These are phyloP conservation scores for Oreochromis tanganicae DNA, from an alignment of 2,113 vertebrate genomes.

Conservation along the genomic window DNA sequence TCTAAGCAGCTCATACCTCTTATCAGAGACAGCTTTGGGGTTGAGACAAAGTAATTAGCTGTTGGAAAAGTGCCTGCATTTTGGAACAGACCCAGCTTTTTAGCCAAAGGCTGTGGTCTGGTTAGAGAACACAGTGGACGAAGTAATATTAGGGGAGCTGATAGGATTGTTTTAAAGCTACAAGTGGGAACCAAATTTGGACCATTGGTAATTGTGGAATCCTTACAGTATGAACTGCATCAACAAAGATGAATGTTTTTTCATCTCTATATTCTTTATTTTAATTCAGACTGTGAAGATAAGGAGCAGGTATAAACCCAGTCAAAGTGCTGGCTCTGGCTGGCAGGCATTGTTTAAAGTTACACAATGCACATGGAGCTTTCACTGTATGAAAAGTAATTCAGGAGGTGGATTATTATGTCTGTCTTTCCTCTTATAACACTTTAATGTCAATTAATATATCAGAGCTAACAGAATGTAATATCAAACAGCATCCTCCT, in stretches of 20 bases:
- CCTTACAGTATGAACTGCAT: neutral
- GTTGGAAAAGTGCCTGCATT: conserved; percentile 17
- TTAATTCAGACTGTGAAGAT: neutral
- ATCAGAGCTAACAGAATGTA: neutral
- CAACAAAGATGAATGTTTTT: neutral
- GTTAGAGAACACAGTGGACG: neutral
- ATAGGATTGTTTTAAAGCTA: neutral
- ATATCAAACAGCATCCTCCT: neutral
- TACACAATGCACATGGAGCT: neutral
- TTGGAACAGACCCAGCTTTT: conserved; percentile 12
- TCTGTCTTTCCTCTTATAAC: neutral
- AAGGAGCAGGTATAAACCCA: neutral
- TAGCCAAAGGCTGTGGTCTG: conserved; percentile 18
- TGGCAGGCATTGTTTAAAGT: neutral
- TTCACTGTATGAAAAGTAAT: neutral
- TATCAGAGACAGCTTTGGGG: neutral
- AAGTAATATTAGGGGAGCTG: neutral
- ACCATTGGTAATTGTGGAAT: neutral
- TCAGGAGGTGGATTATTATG: neutral
- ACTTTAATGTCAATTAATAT: neutral
- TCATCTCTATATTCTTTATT: neutral
- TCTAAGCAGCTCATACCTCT: conserved; percentile 3
- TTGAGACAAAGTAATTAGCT: conserved; percentile 44
- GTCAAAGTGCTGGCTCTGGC: neutral
- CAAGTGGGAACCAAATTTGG: neutral